Base-by-base conservation (phyloP, 2,113 vertebrate genomes). In the Cyphomyrus discorhynchus region DNA sequence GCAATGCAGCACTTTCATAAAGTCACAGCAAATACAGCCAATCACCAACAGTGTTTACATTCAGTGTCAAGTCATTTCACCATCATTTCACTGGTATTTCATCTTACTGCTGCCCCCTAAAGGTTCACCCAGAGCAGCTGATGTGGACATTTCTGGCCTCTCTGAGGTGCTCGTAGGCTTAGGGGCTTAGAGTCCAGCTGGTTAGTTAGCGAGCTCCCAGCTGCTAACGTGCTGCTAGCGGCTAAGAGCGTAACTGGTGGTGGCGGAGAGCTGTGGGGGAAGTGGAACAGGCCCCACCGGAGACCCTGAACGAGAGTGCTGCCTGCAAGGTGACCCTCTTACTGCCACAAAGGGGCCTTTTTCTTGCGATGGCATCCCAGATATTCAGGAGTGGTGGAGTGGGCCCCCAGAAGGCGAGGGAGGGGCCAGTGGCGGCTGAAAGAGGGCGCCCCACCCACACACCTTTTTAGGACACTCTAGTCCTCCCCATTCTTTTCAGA, bases 251-350 rank as follows among this genome's bases (percentile, higher is more conserved):
- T 82, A 13, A 84, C 47, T 31, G 17, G n/a, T 70, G 80, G 74
- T 5, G 8, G 52, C 70, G 74, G 39, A 83, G 92, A 93, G 92
- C 89, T 93, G 92, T 92, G 84, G 90, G 91, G 94, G 90, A 93
- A 90, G 5, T 91, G 77, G 92, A 89, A 53, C 90, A 90, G 80
- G 93, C 92, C 95, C 91, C 93, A 10, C 2, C 91, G 93, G 95
- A 95, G 47, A n/a, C 52, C 11, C 45, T 11, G 86, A 96, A 95
- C 90, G 93, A 90, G 95, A 93, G 89, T 95, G 93, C 31, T 35
- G 66, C 90, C 91, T 90, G 90, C 89, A 90, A 92, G 91, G 91
- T 92, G 91, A 93, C 92, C 90, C 85, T 77, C 58, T 91, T 92
- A 88, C 45, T 15, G 77, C 46, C 15, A 90, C 82, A 87, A 77